Percentiles rank a stretch among this genome's conserved stretches.
Evolutionary conservation across 2,888 invertebrate species (phyloP).

Genomic region (Cheilosia vulpina): DNA sequence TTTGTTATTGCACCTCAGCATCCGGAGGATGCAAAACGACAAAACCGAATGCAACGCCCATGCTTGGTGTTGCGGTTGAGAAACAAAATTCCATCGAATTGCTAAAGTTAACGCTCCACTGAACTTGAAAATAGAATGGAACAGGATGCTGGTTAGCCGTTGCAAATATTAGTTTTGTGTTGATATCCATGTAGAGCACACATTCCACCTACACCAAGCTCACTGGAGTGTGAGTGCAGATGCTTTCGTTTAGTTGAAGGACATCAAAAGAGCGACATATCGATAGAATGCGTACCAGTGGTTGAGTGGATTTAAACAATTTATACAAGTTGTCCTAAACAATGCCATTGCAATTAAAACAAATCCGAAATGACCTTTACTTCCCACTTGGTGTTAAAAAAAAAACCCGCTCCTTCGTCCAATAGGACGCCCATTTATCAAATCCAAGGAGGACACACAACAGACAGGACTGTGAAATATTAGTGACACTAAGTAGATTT

Average conservation of each 20-base stretch:
- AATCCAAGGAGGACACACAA: no score
- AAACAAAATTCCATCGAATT: constrained; percentile 16
- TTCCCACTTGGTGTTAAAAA: no score
- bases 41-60: neutral
- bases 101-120: constrained; percentile 45
- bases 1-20: neutral
- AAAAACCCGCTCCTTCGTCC: no score
- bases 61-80: neutral
- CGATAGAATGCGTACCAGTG: no score
- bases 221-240: constrained; percentile 29
- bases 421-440: no score
- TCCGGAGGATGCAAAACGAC: neutral
- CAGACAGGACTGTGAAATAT: neutral
- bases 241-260: constrained; percentile 5
- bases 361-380: no score
- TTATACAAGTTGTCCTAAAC: no score
- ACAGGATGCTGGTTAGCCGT: constrained; percentile 29
- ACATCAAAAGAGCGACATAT: neutral
- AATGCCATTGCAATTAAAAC: no score
- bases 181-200: constrained; percentile 3
- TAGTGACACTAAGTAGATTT: neutral
- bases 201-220: constrained; percentile 22
- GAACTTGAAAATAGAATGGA: constrained; percentile 53
- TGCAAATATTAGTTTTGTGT: constrained; percentile 39
- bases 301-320: no score